Conservation (phyloP, 2,113 vertebrate species). For the Rhinogobius similis region DNA sequence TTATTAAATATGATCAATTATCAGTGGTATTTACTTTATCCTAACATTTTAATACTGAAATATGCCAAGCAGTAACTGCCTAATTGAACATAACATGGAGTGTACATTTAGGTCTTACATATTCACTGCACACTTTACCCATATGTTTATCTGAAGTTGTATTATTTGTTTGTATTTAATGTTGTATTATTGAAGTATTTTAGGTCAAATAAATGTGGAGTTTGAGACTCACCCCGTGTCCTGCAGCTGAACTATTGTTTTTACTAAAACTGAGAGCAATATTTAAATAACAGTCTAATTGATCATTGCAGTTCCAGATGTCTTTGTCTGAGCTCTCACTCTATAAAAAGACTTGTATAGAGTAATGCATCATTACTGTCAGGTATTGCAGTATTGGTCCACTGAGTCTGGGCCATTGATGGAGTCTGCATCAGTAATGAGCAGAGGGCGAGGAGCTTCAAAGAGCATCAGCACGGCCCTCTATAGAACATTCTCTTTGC, state of each 20-base stretch:
- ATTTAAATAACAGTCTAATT: not conserved
- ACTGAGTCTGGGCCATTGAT: slow-evolving; percentile 31
- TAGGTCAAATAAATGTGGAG: not conserved
- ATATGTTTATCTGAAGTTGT: too few species aligned
- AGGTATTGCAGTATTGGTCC: slow-evolving; percentile 32
- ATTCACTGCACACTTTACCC: too few species aligned
- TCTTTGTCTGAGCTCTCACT: not conserved
- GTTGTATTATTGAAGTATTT: not conserved
- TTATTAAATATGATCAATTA: too few species aligned
- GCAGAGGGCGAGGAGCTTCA: slow-evolving; percentile 42
- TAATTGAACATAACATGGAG: too few species aligned
- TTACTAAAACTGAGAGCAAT: not conserved
- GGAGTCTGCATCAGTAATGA: slow-evolving; percentile 37
- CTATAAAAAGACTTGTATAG: not conserved
- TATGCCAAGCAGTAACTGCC: too few species aligned
- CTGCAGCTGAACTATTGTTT: not conserved
- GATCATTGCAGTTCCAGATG: not conserved
- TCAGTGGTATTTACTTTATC: too few species aligned
- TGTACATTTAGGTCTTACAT: too few species aligned
- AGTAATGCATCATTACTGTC: slow-evolving; percentile 21
- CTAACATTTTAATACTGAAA: too few species aligned
- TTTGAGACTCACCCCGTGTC: not conserved
- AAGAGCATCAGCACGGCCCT: slow-evolving; percentile 39
- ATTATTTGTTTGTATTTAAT: too few species aligned
- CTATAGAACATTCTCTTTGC: slow-evolving; percentile 41